Evolutionary conservation across 53 echinoderm and acorn worm species (phyloP).

Genomic region (Apostichopus leukothele): DNA sequence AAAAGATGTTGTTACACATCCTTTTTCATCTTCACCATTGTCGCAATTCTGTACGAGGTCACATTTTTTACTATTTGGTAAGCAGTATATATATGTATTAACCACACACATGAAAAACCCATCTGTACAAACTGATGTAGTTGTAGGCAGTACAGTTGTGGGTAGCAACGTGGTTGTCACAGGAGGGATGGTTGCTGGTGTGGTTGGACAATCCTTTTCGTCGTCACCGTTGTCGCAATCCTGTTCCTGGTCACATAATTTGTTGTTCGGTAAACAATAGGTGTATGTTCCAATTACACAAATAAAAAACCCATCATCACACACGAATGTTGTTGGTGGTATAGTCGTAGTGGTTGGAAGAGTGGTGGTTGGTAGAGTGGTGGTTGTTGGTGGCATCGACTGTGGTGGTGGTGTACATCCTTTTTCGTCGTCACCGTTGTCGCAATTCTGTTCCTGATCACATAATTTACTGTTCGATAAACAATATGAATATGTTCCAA

Average conservation of each 20-base stretch:
- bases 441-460: conserved; percentile 27
- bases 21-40: conserved; percentile 24
- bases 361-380: background rate
- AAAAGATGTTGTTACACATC: conserved; percentile 3
- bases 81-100: background rate
- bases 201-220: conserved; percentile 50
- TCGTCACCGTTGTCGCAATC: conserved; percentile 66
- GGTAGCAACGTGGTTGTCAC: background rate
- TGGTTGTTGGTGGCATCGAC: background rate
- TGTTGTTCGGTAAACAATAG: background rate
- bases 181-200: too few species aligned
- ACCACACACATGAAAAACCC: background rate
- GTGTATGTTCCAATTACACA: background rate
- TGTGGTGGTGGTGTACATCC: conserved; percentile 2
- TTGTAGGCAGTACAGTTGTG: background rate
- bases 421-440: conserved; percentile 27
- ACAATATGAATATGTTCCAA: background rate
- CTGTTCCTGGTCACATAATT: conserved; percentile 52
- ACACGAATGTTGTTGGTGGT: background rate
- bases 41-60: conserved; percentile 17
- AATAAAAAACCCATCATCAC: background rate
- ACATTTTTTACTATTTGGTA: conserved; percentile 9
- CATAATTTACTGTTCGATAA: conserved; percentile 1
- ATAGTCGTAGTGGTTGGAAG: background rate
- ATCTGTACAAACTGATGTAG: conserved; percentile 2